Percentiles rank a stretch among this genome's conserved stretches.
These are phyloP conservation scores for Picathartes gymnocephalus DNA, from an alignment of 2,113 vertebrate genomes.

Conservation along the genomic window DNA sequence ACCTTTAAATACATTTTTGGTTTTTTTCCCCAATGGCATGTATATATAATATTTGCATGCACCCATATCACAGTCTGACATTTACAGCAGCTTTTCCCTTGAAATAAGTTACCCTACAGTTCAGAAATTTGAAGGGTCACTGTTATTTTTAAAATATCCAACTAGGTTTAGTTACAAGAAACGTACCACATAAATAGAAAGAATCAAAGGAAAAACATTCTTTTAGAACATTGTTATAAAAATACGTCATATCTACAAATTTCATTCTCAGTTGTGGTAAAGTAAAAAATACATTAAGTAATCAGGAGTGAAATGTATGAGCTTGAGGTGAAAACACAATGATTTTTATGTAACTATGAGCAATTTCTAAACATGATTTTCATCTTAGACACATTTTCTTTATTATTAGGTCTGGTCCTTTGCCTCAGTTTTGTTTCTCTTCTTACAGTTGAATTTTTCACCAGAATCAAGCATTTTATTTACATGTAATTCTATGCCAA, in stretches of 20 bases:
- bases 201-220: background rate
- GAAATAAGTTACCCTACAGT: background rate
- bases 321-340: background rate
- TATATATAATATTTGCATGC: background rate
- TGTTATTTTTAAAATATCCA: background rate
- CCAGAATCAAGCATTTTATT: background rate
- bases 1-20: background rate
- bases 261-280: background rate
- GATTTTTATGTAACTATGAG: background rate
- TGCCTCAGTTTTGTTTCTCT: background rate
- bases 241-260: background rate
- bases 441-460: background rate
- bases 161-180: background rate
- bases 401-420: background rate
- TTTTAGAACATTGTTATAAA: background rate
- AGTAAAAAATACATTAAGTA: background rate
- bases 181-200: background rate
- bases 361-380: background rate
- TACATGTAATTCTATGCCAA: background rate
- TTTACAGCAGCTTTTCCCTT: background rate
- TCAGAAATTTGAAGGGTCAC: background rate
- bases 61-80: background rate
- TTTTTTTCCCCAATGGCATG: background rate
- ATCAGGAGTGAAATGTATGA: background rate
- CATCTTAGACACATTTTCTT: background rate